These are phyloP conservation scores for human (Homo sapiens) DNA, from an alignment of 2,113 vertebrate species.

Conservation along the genomic window GRCh38 chr15:35903501-35904000, in stretches of 20 bases:
- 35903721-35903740: background rate
- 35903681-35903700: background rate
- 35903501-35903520: background rate
- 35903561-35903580: background rate
- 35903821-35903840: background rate
- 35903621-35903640: background rate
- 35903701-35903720: background rate
- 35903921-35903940: background rate
- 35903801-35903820: background rate
- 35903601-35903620: background rate
- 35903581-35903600: background rate
- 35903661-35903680: background rate
- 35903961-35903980: too few relatives aligned
- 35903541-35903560: background rate
- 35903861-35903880: background rate
- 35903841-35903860: background rate
- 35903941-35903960: background rate
- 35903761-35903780: background rate
- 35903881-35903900: background rate
- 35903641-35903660: background rate
- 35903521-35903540: background rate
- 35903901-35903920: background rate
- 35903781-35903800: background rate
- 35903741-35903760: background rate
- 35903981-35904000: too few relatives aligned